Evolutionary conservation across 2,797 vertebrate species (phyloP).

Genomic region (Gouania willdenowi): DNA sequence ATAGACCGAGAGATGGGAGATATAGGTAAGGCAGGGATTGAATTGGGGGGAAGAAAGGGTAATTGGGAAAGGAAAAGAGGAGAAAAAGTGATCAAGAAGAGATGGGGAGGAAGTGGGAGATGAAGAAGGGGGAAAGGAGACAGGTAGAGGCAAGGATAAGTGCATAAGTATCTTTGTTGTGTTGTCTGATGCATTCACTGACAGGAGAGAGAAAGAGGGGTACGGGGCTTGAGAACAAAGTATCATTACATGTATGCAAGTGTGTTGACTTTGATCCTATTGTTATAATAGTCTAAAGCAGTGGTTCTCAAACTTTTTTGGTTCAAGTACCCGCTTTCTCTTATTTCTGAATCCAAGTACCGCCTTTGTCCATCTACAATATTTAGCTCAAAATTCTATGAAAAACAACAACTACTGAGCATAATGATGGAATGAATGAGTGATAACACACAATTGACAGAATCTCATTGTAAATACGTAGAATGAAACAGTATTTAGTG

Average conservation of each 20-base stretch:
- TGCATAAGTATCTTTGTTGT: conserved; percentile 58
- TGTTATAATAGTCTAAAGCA: no score
- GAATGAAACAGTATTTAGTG: no score
- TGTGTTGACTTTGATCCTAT: conserved; percentile 44
- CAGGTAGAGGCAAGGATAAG: conserved; percentile 55
- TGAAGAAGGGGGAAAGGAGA: conserved; percentile 57
- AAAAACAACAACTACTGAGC: no score
- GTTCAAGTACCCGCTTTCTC: no score
- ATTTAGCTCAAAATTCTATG: no score
- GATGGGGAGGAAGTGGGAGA: conserved; percentile 46
- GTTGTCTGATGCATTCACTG: conserved; percentile 43
- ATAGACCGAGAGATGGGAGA: conserved; percentile 47
- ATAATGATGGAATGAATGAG: no score
- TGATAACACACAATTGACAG: no score
- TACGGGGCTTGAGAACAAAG: conserved; percentile 57
- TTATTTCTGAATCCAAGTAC: no score
- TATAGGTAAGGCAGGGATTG: conserved; percentile 28
- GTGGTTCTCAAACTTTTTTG: no score
- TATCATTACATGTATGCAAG: conserved; percentile 52
- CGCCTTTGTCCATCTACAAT: no score
- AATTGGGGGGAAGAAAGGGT: conserved; percentile 55
- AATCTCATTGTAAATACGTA: no score
- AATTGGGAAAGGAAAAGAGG: conserved; percentile 54
- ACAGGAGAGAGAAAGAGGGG: conserved; percentile 24
- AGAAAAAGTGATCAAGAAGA: conserved; percentile 51